Conservation (phyloP, 2,888 invertebrate species). For the Apamea crenata region DNA sequence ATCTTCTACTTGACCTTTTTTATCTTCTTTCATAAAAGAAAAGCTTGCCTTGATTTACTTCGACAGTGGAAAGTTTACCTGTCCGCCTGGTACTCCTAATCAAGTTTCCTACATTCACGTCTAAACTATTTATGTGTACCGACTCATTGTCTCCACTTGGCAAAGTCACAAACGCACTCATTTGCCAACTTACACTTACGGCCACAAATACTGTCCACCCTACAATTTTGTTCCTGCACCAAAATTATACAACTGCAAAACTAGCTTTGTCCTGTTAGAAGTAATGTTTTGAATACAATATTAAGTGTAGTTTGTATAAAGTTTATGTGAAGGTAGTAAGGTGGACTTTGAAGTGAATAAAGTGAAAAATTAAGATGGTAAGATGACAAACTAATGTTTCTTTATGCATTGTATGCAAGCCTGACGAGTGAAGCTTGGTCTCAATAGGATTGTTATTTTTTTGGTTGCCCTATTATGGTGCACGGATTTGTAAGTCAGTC, state of each 20-base stretch:
- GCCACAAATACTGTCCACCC: slow-evolving; percentile 28
- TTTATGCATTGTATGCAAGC: slow-evolving; percentile 78
- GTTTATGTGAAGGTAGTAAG: slow-evolving; percentile 33
- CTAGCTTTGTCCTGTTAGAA: slow-evolving; percentile 50
- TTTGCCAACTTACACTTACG: slow-evolving; percentile 56
- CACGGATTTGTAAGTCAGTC: slow-evolving; percentile 67
- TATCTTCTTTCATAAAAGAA: not conserved
- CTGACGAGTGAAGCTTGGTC: slow-evolving; percentile 64
- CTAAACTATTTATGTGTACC: slow-evolving; percentile 73
- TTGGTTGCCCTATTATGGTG: slow-evolving; percentile 70
- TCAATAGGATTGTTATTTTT: slow-evolving; percentile 69
- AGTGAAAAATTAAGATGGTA: slow-evolving; percentile 43
- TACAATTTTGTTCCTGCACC: slow-evolving; percentile 47
- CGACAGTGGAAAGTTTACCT: slow-evolving; percentile 2
- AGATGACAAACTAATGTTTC: slow-evolving; percentile 68
- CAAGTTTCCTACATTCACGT: slow-evolving; percentile 68
- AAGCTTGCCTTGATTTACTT: not conserved
- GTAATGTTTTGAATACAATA: slow-evolving; percentile 69
- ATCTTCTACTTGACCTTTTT: not conserved
- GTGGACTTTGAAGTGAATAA: slow-evolving; percentile 45
- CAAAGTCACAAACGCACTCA: slow-evolving; percentile 72
- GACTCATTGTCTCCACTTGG: slow-evolving; percentile 78
- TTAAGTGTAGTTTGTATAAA: slow-evolving; percentile 19
- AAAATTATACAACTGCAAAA: slow-evolving; percentile 37
- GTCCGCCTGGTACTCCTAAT: slow-evolving; percentile 27